Base-by-base conservation (phyloP, 2,888 invertebrate genomes). In the Tenthredo distinguenda region DNA sequence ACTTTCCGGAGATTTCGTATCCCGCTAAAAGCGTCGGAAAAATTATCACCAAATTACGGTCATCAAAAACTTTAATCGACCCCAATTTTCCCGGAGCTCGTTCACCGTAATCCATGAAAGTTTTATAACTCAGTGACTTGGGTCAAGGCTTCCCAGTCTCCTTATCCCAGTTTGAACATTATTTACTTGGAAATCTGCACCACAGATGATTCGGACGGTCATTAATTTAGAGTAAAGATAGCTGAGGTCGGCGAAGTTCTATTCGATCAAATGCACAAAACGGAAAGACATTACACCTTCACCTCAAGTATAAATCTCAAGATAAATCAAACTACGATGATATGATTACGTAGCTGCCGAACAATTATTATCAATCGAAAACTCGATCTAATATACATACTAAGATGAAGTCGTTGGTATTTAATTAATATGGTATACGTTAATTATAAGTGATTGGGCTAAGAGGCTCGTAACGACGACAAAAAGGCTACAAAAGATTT, bases 21-120 rank as follows among this genome's bases (percentile, higher is more conserved):
- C 31, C 31, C n/a, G 31, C 12, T 31, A 5, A 37, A 34, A 79
- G 4, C 18, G n/a, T 18, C n/a, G 77, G 40, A n/a, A 31, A 81
- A 37, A 62, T 81, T 18, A 62, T 37, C 62, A 40, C 37, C 37
- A 6, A 81, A 81, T 81, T 58, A 50, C 34, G 34, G 15, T 79
- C 34, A 37, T 81, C 21, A 62, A 37, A 40, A 81, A 81, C 79
- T 81, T 37, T n/a, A 81, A 62, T 81, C 21, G 58, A 58, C 37
- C 62, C 10, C 40, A 37, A 81, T 81, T 37, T 40, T 40, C 40
- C 9, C 40, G 26, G 15, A 81, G n/a, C n/a, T 21, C 37, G 7
- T 18, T 15, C 18, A 21, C 15, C 31, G 26, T 31, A 50, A 47
- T 50, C 31, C 31, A 77, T 62, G 18, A 37, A 81, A 81, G 79